Base-by-base conservation (phyloP, 2,888 invertebrate species). In the Lomographa bimaculata region DNA sequence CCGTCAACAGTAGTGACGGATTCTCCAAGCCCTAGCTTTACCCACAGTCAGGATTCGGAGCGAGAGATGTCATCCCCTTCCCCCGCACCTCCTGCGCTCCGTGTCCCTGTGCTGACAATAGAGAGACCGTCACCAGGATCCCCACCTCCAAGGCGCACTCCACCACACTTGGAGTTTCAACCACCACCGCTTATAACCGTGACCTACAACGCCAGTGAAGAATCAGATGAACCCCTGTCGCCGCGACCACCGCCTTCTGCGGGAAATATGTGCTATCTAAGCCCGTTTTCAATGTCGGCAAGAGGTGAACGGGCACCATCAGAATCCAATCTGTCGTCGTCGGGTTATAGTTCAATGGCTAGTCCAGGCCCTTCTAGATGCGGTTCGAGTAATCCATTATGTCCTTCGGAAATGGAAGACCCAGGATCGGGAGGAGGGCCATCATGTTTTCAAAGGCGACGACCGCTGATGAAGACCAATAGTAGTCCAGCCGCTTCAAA, bases 311-410 rank as follows among this genome's bases (percentile, higher is more conserved):
- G 95, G 54, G 94, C 94, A 1, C 94, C 94, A 6, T 95, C 95
- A 0, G 95, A 96, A 79, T 95, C 95, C 1, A 96, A 96, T 73
- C 84, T 96, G 20, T 95, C 95, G 49, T 95, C 95, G 4, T 95
- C 95, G 0, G 96, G 96, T 4, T 96, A 96, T 71, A 95, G 95
- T 50, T 95, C 95, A 1, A 95, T 95, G 94, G 95, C 95, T 0
- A 95, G 94, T 75, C 95, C 95, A 0, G 95, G 95, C 0, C 94
- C 95, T 2, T 95, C 95, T 0, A 86, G 95, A 46, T 95, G 95
- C 68, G 94, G 95, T 3, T 95, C 95, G 0, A 95, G 93, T 63
- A 95, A 95, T 72, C 95, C 95, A 0, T 72, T 95, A 1, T 95
- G 94, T 68, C 93, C 94, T 1, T 92, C 93, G 5, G 94, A 94